Conservation (phyloP, 2,113 vertebrate genomes). For the Danio rerio region GRCz12tu NC_133177.1:19082001-19082500, state of each 20-base stretch:
- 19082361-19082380: no score
- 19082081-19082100: constrained; percentile 35
- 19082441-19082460: no score
- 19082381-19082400: no score
- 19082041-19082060: neutral
- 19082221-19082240: neutral
- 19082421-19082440: no score
- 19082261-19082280: no score
- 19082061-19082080: neutral
- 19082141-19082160: constrained; percentile 40
- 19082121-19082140: constrained; percentile 31
- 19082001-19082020: neutral
- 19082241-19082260: neutral
- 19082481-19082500: no score
- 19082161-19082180: constrained; percentile 17
- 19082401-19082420: no score
- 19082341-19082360: no score
- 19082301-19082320: no score
- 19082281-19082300: no score
- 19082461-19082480: no score
- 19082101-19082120: constrained; percentile 32
- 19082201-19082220: neutral
- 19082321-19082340: no score
- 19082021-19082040: neutral
- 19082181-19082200: neutral